These are phyloP conservation scores for Pleuronectes platessa DNA, from an alignment of 2,113 vertebrate genomes.

Conservation along the genomic window DNA sequence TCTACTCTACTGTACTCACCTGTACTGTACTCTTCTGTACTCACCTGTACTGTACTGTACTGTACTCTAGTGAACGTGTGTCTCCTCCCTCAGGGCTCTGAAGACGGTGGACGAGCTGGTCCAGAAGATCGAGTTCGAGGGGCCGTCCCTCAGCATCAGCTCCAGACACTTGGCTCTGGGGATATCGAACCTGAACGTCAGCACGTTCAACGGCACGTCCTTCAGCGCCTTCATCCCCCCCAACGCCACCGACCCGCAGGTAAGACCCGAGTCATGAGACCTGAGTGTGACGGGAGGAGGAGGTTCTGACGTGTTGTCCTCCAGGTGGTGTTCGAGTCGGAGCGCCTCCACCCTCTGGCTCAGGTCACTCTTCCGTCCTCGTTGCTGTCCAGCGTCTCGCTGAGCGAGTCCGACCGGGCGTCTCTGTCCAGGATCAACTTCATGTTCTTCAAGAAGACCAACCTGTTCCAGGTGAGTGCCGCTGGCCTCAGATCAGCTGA, in stretches of 20 bases:
- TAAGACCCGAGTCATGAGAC: constrained; percentile 35
- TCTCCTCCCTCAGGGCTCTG: constrained; percentile 83
- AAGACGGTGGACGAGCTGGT: constrained; percentile 91
- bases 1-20: background rate
- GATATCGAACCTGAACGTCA: constrained; percentile 84
- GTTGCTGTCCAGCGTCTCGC: constrained; percentile 84
- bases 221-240: constrained; percentile 87
- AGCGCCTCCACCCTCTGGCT: constrained; percentile 81
- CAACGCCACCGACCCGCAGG: constrained; percentile 89
- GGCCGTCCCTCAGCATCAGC: constrained; percentile 86
- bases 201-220: constrained; percentile 83
- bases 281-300: background rate
- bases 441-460: constrained; percentile 94
- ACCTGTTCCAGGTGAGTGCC: constrained; percentile 86
- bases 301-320: background rate
- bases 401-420: constrained; percentile 77
- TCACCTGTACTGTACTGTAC: no score
- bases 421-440: constrained; percentile 90
- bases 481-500: no score
- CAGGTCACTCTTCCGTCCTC: constrained; percentile 88
- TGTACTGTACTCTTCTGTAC: no score
- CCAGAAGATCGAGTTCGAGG: constrained; percentile 89
- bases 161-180: constrained; percentile 90
- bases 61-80: background rate
- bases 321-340: constrained; percentile 89